phyloP scores from a whole-genome alignment of 2,113 vertebrate genomes.

The Ptilonorhynchus violaceus region DNA sequence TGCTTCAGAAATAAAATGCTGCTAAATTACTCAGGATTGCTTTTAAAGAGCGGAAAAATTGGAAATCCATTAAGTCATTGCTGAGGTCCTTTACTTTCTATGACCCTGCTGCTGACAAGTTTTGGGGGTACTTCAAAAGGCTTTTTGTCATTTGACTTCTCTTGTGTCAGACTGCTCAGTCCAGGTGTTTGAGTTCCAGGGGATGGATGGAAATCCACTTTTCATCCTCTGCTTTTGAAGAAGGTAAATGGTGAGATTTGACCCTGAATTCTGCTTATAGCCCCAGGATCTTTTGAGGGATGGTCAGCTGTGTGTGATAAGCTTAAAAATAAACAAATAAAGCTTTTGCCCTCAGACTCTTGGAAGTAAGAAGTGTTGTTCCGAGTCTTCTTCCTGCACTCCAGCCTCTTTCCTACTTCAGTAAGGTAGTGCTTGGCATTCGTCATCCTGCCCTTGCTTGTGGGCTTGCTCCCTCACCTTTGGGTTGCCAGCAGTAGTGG shows the following conservation, averaged over 20 bases:
- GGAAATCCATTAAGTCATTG: neutral
- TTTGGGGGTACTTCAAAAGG: neutral
- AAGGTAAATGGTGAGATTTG: neutral
- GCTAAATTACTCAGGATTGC: neutral
- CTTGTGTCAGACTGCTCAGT: neutral
- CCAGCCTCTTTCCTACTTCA: neutral
- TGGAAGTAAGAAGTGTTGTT: neutral
- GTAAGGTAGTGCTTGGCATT: neutral
- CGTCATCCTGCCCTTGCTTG: neutral
- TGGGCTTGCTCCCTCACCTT: neutral
- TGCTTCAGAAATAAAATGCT: neutral
- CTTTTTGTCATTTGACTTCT: neutral
- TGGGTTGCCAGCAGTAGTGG: neutral
- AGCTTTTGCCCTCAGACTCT: neutral
- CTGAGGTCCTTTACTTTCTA: neutral
- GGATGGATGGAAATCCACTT: neutral
- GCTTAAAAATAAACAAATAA: neutral
- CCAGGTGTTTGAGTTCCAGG: neutral
- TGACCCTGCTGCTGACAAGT: neutral
- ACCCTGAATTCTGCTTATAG: neutral
- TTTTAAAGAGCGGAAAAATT: neutral
- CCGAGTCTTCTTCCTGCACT: rapidly evolving
- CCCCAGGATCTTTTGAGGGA: neutral
- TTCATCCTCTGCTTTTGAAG: neutral
- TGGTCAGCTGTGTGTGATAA: neutral